Base-by-base conservation (phyloP, 2,113 vertebrate genomes). In the Gallinago paraguaiae region DNA sequence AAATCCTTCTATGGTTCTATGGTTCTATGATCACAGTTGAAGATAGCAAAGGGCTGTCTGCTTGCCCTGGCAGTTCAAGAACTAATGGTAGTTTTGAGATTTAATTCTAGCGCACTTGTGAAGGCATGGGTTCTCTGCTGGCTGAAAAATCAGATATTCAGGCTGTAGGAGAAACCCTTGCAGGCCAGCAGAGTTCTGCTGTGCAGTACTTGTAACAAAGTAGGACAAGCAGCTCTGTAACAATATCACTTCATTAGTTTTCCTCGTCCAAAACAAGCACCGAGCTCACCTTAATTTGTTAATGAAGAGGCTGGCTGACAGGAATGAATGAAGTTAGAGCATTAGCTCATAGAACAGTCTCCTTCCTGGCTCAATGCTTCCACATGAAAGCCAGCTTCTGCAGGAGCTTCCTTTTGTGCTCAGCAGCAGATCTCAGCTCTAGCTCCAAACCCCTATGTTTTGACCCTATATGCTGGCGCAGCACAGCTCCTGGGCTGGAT, bases 141-240 rank as follows among this genome's bases (percentile, higher is more conserved):
- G 17, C 22, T 82, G 46, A 46, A 88, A 90, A 87, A 85, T 33
- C 48, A 71, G 46, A 41, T n/a, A n/a, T 45, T 68, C 37, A 45
- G 53, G 28, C 33, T 25, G 24, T 1, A 53, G 17, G 35, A 76
- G 23, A 72, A 30, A 43, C 17, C 19, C 33, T 35, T 0, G 0
- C 16, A 25, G 24, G 22, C 14, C 0, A 3, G 51, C 1, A 2
- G 53, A 41, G 27, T 22, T 64, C 37, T 22, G 57, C 14, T 37
- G 18, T 50, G 61, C 0, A 0, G 11, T 25, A 45, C 51, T 22
- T 74, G 25, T 33, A 37, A 68, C 1, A 3, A 11, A 77, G 27
- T 8, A 75, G 53, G 54, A 64, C 33, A 71, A 69, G 41, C 35
- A 91, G 63, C 1, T 8, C 37, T 60, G 6, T 28, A 63, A 63